Base-by-base conservation (phyloP, 2,888 invertebrate genomes). In the Drosophila paranaensis region DNA sequence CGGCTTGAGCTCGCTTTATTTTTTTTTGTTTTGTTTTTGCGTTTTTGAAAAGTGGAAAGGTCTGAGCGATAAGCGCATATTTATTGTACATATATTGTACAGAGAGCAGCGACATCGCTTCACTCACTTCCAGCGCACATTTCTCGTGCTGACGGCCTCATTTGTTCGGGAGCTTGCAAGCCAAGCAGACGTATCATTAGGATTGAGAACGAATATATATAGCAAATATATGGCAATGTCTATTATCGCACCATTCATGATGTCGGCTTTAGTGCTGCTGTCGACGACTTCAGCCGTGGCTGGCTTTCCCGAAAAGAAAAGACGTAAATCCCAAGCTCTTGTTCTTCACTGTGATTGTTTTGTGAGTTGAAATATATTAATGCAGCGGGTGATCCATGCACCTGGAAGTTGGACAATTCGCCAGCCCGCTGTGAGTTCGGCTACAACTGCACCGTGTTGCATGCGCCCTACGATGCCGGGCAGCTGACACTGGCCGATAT, bases 351-450 rank as follows among this genome's bases (percentile, higher is more conserved):
- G 9, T n/a, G 16, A 43, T 20, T 43, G 5, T 10, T 16, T 20
- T 42, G 16, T 46, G 42, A 42, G 4, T 42, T 42, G 16, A 42
- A 16, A 16, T 42, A 42, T 42, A 10, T 42, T 10, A 42, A 46
- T 27, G 14, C n/a, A 48, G 46, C 1, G 9, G 30, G n/a, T 5
- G 46, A 48, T 10, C 0, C 46, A 2, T 48, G 46, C 30, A n/a
- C n/a, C 46, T 48, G 46, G 10, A 30, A n/a, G n/a, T n/a, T 48
- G 46, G 46, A 30, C 46, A 48, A 48, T n/a, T 30, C 27, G 10
- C 9, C 4, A 4, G 45, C 14, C 14, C 45, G 13, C 8, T 46
- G 45, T 10, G 25, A 46, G 14, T 8, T 46, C 6, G 45, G 3
- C 2, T 30, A n/a, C 5, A 30, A 48, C 0, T 48, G 46, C 10